phyloP scores from a whole-genome alignment of 2,113 vertebrate genomes.

The Melanerpes formicivorus region DNA sequence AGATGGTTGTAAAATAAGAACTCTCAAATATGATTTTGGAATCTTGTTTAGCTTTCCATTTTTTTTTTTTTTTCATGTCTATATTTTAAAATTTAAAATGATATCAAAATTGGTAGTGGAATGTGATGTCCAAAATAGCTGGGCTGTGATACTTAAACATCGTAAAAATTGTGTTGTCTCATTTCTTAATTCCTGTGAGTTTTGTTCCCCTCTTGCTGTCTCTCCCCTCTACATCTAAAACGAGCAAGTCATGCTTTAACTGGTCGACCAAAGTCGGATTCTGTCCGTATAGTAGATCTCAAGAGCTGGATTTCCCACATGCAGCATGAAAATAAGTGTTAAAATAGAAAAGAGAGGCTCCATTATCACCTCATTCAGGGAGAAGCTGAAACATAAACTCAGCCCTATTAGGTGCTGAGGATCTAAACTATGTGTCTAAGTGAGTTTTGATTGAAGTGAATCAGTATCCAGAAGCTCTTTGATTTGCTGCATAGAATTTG shows the following conservation, averaged over 20 bases:
- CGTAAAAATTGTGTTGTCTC: not conserved
- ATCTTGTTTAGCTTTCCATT: not conserved
- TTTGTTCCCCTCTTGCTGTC: not conserved
- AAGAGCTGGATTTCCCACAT: not conserved
- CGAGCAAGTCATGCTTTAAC: not conserved
- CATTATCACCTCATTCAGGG: not conserved
- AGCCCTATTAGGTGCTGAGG: not conserved
- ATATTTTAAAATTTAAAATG: not conserved
- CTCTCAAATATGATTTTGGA: not conserved
- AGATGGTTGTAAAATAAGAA: not conserved
- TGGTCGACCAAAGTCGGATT: not conserved
- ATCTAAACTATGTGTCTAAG: not conserved
- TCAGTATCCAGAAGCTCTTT: not conserved
- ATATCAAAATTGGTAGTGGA: not conserved
- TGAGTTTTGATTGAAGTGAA: not conserved
- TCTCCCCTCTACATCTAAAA: not conserved
- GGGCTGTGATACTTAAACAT: not conserved
- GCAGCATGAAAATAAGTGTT: not conserved
- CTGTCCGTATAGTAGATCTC: not conserved
- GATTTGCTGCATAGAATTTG: not conserved
- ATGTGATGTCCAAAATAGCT: not conserved
- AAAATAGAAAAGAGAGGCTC: not conserved
- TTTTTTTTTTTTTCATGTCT: too few species aligned
- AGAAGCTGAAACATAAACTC: not conserved
- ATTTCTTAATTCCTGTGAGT: not conserved